phyloP scores from a whole-genome alignment of 1,140 invertebrate species.

The Drepana arcuata region DNA sequence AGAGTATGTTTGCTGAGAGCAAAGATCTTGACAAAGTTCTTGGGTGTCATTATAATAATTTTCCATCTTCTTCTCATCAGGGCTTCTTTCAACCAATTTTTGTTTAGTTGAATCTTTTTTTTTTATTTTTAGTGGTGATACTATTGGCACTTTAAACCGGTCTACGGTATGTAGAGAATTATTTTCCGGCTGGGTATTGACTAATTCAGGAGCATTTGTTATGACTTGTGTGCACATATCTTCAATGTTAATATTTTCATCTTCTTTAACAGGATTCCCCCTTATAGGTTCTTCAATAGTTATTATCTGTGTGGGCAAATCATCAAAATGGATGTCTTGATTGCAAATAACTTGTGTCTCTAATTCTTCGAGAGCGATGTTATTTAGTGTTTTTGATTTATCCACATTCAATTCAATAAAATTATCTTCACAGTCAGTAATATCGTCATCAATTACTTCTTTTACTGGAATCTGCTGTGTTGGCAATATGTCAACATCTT shows the following conservation, averaged over 20 bases:
- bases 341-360: no score
- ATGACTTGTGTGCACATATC: conserved; percentile 15
- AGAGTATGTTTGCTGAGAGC: conserved; percentile 28
- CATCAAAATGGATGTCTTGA: conserved; percentile 20
- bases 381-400: conserved; percentile 1
- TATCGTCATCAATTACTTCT: conserved; percentile 22
- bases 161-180: no score
- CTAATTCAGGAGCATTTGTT: background rate
- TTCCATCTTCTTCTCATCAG: conserved; percentile 7
- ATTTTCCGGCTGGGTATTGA: background rate
- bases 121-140: conserved; percentile 23
- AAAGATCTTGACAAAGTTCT: conserved; percentile 48
- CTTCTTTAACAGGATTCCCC: conserved; percentile 1
- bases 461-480: conserved; percentile 17
- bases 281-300: conserved; percentile 1
- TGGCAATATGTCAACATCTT: conserved; percentile 33
- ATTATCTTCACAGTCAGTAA: conserved; percentile 47
- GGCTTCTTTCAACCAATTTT: conserved; percentile 7
- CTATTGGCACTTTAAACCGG: conserved; percentile 46
- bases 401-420: conserved; percentile 13
- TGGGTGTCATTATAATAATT: conserved; percentile 55
- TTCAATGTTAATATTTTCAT: conserved; percentile 15
- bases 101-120: conserved; percentile 13
- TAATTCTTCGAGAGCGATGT: no score
- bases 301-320: conserved; percentile 21